Conservation (phyloP, 2,113 vertebrate species). For the Forbesichthys papilliferus region DNA sequence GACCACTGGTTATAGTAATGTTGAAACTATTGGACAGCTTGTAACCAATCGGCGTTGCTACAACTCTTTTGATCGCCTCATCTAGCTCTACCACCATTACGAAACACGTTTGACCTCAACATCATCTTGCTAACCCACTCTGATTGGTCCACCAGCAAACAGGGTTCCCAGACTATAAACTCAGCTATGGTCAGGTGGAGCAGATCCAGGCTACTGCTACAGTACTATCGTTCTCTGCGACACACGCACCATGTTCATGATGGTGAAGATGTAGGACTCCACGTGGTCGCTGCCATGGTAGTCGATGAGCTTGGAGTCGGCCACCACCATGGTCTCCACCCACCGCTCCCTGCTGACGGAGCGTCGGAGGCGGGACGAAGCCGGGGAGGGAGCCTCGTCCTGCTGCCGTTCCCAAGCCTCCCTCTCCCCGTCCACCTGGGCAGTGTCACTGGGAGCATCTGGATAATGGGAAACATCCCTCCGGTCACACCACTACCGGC, state of each 20-base stretch:
- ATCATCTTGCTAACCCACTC: too few relatives aligned
- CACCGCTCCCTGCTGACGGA: conserved; percentile 94
- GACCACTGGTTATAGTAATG: too few relatives aligned
- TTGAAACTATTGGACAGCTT: too few relatives aligned
- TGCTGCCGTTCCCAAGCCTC: conserved; percentile 57
- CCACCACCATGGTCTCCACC: conserved; percentile 97
- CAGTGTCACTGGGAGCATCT: conserved; percentile 76
- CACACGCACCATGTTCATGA: conserved; percentile 94
- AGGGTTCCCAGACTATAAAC: too few relatives aligned
- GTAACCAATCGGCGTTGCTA: too few relatives aligned
- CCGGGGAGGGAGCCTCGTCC: background rate
- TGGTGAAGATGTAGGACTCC: conserved; percentile 95
- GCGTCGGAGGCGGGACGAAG: conserved; percentile 67
- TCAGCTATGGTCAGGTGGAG: too few relatives aligned
- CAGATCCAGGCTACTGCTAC: too few relatives aligned
- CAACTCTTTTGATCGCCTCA: too few relatives aligned
- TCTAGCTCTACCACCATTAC: too few relatives aligned
- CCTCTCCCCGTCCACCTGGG: conserved; percentile 75
- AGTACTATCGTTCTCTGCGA: too few relatives aligned
- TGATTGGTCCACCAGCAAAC: too few relatives aligned
- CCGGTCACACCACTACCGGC: background rate
- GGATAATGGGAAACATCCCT: conserved; percentile 22
- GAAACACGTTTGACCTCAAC: too few relatives aligned
- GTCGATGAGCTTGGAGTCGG: conserved; percentile 92
- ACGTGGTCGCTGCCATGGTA: conserved; percentile 93